Evolutionary conservation across 1,140 invertebrate species (phyloP).

Genomic region (Diploscapter pachys): DNA sequence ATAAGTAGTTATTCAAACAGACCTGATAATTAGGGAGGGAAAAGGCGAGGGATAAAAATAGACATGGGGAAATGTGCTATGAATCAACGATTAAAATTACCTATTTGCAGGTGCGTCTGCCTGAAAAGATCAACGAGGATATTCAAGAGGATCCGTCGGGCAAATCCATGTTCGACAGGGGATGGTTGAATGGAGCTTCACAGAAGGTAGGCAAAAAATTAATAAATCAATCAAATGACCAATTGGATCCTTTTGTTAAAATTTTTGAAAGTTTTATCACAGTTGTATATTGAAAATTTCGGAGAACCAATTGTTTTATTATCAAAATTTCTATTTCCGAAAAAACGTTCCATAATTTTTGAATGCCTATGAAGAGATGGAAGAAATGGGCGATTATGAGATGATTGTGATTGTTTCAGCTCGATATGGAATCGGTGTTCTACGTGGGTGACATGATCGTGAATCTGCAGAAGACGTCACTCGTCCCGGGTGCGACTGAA

Average conservation of each 20-base stretch:
- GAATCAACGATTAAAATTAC: constrained; percentile 2
- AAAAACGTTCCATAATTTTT: not conserved
- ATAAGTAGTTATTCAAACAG: no score
- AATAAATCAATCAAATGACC: not conserved
- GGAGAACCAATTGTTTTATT: not conserved
- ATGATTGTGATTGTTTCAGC: constrained; percentile 59
- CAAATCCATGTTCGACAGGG: constrained; percentile 95
- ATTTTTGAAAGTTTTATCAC: not conserved
- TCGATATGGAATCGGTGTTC: constrained; percentile 84
- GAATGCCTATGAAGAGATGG: no score
- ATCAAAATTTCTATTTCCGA: not conserved
- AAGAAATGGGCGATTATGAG: no score
- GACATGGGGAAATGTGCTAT: no score
- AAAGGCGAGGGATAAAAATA: no score
- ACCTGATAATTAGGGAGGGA: no score
- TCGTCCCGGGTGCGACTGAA: constrained; percentile 94
- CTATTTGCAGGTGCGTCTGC: constrained; percentile 71
- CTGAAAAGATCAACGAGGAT: constrained; percentile 86
- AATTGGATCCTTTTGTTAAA: not conserved
- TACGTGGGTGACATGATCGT: constrained; percentile 88
- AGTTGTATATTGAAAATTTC: not conserved
- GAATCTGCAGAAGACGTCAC: constrained; percentile 77
- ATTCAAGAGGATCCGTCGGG: constrained; percentile 98
- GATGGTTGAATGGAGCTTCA: constrained; percentile 88
- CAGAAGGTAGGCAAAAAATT: constrained; percentile 70